A percentile compares a stretch with the other conserved stretches of the same genome.
These are phyloP conservation scores for Scolopax mira DNA, from an alignment of 2,113 vertebrate genomes.

Conservation along the genomic window DNA sequence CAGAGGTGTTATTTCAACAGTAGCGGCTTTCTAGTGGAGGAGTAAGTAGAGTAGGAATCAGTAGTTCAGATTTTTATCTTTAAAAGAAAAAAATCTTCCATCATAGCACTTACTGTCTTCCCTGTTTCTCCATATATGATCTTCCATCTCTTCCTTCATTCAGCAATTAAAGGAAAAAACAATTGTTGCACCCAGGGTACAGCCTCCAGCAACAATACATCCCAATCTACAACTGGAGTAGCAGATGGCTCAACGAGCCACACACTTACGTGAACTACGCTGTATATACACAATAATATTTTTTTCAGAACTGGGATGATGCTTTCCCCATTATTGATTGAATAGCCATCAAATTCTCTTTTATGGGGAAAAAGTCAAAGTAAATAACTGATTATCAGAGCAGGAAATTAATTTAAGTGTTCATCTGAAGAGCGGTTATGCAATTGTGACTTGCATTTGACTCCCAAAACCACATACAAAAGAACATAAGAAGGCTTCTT, in stretches of 20 bases:
- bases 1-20: neutral
- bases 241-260: neutral
- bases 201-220: neutral
- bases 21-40: neutral
- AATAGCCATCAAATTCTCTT: neutral
- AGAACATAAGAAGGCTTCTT: conserved; percentile 32
- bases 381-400: neutral
- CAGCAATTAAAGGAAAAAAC: neutral
- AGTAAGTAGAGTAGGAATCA: neutral
- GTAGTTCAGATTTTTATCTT: neutral
- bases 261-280: fast-evolving
- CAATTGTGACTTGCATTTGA: conserved; percentile 32
- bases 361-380: neutral
- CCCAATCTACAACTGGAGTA: neutral
- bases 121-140: neutral
- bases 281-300: neutral
- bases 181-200: neutral
- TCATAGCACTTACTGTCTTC: neutral
- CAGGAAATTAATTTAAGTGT: neutral
- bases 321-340: neutral
- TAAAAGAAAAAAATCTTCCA: neutral
- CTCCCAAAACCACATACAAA: conserved; percentile 69
- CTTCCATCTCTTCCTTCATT: neutral
- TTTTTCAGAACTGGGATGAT: neutral
- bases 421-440: neutral